A percentile compares a stretch with the other conserved stretches of the same genome.
phyloP scores from a whole-genome alignment of 2,797 vertebrate genomes.

The Coreius guichenoti region DNA sequence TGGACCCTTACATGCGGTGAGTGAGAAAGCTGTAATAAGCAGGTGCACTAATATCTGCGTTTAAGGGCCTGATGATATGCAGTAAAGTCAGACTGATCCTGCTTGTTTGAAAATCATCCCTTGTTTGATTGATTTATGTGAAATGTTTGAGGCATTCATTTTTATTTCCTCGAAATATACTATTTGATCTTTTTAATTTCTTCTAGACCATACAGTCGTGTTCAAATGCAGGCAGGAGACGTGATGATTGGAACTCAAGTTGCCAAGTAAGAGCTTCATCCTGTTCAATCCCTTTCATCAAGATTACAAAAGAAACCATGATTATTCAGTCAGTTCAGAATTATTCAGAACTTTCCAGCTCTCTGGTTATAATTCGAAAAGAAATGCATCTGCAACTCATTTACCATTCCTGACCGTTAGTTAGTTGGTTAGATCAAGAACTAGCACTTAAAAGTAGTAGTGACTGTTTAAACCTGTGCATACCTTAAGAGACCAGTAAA shows the following conservation, averaged over 20 bases:
- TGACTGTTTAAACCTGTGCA: not conserved
- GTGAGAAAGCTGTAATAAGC: slow-evolving; percentile 1
- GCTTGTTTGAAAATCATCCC: not conserved
- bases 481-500: not conserved
- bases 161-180: slow-evolving; percentile 63
- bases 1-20: slow-evolving; percentile 95
- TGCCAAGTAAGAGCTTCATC: slow-evolving; percentile 83
- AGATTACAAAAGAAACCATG: not conserved
- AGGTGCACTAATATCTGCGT: not conserved
- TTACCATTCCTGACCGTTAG: not conserved
- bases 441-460: not conserved
- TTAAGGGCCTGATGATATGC: not conserved
- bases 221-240: slow-evolving; percentile 84
- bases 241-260: slow-evolving; percentile 89
- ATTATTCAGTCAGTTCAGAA: too few relatives aligned
- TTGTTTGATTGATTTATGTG: not conserved
- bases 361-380: not conserved
- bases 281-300: not conserved
- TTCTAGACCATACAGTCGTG: slow-evolving; percentile 48
- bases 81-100: not conserved
- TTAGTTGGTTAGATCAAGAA: not conserved
- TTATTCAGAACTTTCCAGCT: not conserved
- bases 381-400: slow-evolving; percentile 1
- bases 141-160: not conserved
- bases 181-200: not conserved